A percentile compares a stretch with the other conserved stretches of the same genome.
Evolutionary conservation across 2,113 vertebrate species (phyloP).

Genomic region (Ploceus nigricollis): DNA sequence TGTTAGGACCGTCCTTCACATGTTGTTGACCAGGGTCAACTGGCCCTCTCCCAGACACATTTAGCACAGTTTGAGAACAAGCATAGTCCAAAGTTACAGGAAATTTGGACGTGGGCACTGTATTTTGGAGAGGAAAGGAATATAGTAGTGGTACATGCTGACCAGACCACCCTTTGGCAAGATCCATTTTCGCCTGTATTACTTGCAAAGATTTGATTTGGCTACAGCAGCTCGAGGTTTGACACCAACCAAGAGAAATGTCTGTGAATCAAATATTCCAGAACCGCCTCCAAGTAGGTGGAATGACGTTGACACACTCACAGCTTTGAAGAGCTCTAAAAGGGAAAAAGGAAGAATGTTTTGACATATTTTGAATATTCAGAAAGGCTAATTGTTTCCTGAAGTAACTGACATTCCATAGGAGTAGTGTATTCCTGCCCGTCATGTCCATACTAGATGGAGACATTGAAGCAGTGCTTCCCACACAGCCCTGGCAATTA

Average conservation of each 20-base stretch:
- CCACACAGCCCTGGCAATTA: conserved; percentile 26
- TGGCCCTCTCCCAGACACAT: background rate
- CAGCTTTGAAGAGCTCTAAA: conserved; percentile 30
- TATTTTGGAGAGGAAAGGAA: background rate
- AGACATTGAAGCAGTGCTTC: conserved; percentile 3
- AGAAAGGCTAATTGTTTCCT: conserved; percentile 61
- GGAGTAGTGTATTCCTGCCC: conserved; percentile 3
- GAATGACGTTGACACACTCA: conserved; percentile 34
- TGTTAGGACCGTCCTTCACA: background rate
- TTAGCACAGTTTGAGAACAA: background rate
- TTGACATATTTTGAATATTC: conserved; percentile 61
- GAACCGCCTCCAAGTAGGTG: background rate
- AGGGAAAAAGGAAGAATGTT: conserved; percentile 47
- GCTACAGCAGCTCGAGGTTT: background rate
- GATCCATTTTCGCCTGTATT: background rate
- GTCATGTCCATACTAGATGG: conserved; percentile 52
- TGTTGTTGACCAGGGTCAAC: background rate
- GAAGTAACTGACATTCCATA: conserved; percentile 57
- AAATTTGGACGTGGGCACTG: background rate
- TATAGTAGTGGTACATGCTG: background rate
- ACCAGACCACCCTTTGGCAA: background rate
- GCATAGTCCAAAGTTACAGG: background rate
- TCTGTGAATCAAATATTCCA: conserved; percentile 43
- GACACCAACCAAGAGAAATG: background rate
- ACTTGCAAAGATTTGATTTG: background rate